A percentile compares a stretch with the other conserved stretches of the same genome.
These are phyloP conservation scores for Leucoraja ocellata DNA, from an alignment of 2,797 vertebrate genomes.

Conservation along the genomic window DNA sequence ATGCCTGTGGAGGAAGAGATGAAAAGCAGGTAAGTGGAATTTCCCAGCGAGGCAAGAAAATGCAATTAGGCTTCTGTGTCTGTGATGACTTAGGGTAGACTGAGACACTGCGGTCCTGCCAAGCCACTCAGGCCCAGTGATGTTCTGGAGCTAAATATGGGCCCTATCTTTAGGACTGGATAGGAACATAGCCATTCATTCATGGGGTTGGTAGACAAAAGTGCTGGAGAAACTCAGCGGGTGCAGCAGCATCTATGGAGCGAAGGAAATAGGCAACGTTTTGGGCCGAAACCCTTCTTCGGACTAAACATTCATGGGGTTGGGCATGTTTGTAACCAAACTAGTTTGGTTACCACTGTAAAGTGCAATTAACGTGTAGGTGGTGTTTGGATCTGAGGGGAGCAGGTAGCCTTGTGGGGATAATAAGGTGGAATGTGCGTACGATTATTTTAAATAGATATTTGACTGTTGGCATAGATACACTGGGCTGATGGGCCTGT, in stretches of 20 bases:
- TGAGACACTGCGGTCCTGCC: background rate
- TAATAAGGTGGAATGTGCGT: no score
- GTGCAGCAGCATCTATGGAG: no score
- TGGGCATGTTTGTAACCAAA: background rate
- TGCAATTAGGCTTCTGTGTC: background rate
- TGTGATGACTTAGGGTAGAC: background rate
- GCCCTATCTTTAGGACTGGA: background rate
- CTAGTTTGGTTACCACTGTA: background rate
- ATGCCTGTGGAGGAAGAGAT: background rate
- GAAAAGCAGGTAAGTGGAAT: background rate
- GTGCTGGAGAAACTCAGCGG: no score
- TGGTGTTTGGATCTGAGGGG: no score
- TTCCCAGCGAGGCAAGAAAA: background rate
- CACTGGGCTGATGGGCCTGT: no score
- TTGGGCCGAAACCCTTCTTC: no score
- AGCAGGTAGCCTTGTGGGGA: no score
- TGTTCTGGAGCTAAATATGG: background rate
- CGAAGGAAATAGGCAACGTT: no score
- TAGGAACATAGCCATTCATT: background rate
- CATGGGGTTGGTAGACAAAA: background rate
- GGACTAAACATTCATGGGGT: no score
- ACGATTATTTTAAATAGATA: no score
- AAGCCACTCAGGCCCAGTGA: background rate
- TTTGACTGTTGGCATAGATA: no score
- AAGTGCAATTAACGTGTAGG: no score